Evolutionary conservation across 2,797 vertebrate species (phyloP).

Genomic region (Picus viridis): DNA sequence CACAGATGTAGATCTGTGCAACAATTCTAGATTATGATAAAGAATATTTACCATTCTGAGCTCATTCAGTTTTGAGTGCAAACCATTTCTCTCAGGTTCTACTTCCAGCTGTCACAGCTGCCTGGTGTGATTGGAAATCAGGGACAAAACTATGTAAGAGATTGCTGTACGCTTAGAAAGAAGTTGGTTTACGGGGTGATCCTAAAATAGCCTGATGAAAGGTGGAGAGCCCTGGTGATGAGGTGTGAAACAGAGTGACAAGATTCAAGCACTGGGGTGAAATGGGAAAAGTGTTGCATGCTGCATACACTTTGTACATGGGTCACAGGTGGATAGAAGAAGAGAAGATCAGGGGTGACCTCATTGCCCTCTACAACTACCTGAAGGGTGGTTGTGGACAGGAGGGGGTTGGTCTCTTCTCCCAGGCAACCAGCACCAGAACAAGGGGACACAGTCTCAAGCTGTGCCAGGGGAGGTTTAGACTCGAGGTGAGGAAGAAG

Average conservation of each 20-base stretch:
- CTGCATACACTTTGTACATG: not conserved
- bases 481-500: too few species aligned
- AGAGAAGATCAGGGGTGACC: too few species aligned
- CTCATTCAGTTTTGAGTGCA: not conserved
- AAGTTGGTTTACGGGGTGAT: not conserved
- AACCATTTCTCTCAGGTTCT: not conserved
- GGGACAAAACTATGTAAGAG: not conserved
- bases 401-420: too few species aligned
- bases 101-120: not conserved
- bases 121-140: not conserved
- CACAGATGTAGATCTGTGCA: not conserved
- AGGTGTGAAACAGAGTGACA: not conserved
- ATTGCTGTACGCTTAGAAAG: not conserved
- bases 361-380: too few species aligned
- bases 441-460: too few species aligned
- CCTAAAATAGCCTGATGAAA: not conserved
- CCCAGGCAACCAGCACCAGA: too few species aligned
- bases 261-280: not conserved
- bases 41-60: not conserved
- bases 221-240: not conserved
- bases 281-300: not conserved
- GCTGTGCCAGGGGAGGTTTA: too few species aligned
- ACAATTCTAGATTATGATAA: not conserved
- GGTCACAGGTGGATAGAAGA: fast-evolving
- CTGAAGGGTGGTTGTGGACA: too few species aligned